A percentile compares a stretch with the other conserved stretches of the same genome.
Evolutionary conservation across 2,113 vertebrate species (phyloP).

Genomic region (Pandion haliaetus): DNA sequence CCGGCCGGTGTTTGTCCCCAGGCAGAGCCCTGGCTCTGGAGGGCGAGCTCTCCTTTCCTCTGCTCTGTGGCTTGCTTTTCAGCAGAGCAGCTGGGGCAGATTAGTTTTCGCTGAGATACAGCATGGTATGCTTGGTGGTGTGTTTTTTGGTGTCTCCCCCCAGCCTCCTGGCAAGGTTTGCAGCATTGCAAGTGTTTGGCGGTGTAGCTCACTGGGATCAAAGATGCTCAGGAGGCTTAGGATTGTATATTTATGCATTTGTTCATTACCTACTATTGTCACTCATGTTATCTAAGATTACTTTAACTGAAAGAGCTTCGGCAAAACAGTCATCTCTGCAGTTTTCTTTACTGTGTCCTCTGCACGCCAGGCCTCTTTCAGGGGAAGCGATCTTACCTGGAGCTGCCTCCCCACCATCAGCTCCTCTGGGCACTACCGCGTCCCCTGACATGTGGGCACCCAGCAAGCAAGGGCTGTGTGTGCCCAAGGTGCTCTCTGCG

Average conservation of each 20-base stretch:
- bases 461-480: neutral
- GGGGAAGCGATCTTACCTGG: neutral
- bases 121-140: neutral
- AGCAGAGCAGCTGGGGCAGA: neutral
- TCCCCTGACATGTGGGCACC: neutral
- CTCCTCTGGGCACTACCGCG: neutral
- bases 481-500: neutral
- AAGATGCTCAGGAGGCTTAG: neutral
- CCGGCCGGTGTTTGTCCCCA: neutral
- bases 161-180: neutral
- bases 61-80: neutral
- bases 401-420: neutral
- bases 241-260: neutral
- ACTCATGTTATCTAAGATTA: neutral
- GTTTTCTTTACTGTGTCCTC: neutral
- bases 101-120: neutral
- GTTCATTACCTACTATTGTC: neutral
- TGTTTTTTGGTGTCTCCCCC: neutral
- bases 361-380: neutral
- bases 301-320: neutral
- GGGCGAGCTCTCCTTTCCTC: neutral
- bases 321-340: fast-evolving
- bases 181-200: neutral
- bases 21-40: neutral
- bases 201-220: neutral